phyloP scores from a whole-genome alignment of 2,113 vertebrate genomes.

The Thymallus thymallus region DNA sequence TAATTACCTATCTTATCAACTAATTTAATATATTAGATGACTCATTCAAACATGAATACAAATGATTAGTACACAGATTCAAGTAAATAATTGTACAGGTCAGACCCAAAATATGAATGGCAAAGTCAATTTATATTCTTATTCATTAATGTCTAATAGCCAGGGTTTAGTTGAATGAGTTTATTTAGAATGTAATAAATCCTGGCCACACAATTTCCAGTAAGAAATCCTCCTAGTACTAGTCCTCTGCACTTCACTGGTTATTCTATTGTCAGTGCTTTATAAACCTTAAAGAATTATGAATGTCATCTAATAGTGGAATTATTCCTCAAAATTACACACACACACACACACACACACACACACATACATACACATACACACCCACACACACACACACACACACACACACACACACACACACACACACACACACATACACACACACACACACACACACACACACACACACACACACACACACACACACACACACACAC shows the following conservation, averaged over 20 bases:
- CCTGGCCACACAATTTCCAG: conserved; percentile 39
- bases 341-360: too few relatives aligned
- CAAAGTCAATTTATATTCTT: conserved; percentile 25
- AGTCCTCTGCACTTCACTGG: conserved; percentile 21
- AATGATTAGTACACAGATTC: neutral
- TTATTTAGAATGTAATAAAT: conserved; percentile 40
- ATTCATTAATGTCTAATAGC: conserved; percentile 27
- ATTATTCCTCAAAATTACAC: neutral
- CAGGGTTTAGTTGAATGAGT: conserved; percentile 37
- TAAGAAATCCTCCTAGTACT: conserved; percentile 48
- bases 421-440: accelerated
- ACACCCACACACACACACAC: too few relatives aligned
- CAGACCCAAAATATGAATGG: conserved; percentile 14
- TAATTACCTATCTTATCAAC: neutral
- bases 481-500: too few relatives aligned
- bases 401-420: accelerated
- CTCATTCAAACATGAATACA: neutral
- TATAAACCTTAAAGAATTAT: conserved; percentile 57
- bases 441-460: too few relatives aligned
- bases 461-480: too few relatives aligned
- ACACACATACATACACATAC: too few relatives aligned
- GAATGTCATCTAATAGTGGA: neutral
- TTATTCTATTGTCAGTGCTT: conserved; percentile 47
- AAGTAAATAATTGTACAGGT: neutral
- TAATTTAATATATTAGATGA: neutral